Percentiles rank a stretch among this genome's conserved stretches.
phyloP scores from a whole-genome alignment of 1,140 invertebrate species.

The Luehdorfia chinensis region DNA sequence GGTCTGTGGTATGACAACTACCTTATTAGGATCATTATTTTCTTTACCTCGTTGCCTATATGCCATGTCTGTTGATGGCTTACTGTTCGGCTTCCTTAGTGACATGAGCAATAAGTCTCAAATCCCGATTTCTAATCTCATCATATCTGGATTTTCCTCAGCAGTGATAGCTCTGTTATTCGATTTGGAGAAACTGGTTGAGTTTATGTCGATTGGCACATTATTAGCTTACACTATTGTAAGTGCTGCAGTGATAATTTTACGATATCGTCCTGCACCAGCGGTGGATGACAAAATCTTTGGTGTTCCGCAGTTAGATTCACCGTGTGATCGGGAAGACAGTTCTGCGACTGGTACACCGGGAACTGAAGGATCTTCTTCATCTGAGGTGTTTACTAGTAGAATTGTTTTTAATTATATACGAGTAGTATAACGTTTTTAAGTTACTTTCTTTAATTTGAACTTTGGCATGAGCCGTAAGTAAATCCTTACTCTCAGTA shows the following conservation, averaged over 20 bases:
- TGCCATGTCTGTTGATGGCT: conserved; percentile 92
- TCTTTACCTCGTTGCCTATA: conserved; percentile 91
- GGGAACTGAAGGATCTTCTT: conserved; percentile 69
- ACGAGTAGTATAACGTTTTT: neutral
- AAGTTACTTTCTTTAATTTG: neutral
- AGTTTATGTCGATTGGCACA: conserved; percentile 96
- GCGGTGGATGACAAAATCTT: conserved; percentile 66
- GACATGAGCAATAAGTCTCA: conserved; percentile 84
- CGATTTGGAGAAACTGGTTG: conserved; percentile 93
- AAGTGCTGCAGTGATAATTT: conserved; percentile 90
- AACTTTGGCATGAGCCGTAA: neutral
- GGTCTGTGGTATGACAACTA: conserved; percentile 93
- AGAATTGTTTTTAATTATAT: neutral
- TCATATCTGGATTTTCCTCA: conserved; percentile 87
- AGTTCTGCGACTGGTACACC: conserved; percentile 72
- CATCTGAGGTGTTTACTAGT: conserved; percentile 56
- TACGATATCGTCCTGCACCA: conserved; percentile 85
- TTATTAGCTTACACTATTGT: conserved; percentile 94
- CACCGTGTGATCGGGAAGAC: conserved; percentile 71
- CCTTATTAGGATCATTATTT: conserved; percentile 90
- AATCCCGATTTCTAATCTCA: conserved; percentile 88
- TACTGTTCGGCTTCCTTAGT: conserved; percentile 89
- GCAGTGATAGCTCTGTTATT: conserved; percentile 90
- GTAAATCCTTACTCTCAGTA: too few species aligned
- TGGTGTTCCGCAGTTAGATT: conserved; percentile 62